A percentile compares a stretch with the other conserved stretches of the same genome.
Conservation (phyloP, 2,113 vertebrate species). For the Anthoscopus minutus region DNA sequence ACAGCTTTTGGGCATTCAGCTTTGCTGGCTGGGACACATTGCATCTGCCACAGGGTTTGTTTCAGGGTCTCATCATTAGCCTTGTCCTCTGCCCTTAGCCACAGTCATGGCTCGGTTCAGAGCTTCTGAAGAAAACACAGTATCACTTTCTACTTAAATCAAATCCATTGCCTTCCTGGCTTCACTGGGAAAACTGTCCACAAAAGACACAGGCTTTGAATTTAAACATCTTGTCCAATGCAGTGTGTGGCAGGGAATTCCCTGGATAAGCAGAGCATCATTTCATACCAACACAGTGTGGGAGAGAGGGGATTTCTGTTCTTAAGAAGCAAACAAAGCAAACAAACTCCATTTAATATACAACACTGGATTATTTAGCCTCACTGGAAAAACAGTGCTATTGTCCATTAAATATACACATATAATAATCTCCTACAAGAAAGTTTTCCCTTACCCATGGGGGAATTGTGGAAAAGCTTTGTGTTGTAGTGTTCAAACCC, state of each 20-base stretch:
- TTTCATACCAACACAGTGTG: neutral
- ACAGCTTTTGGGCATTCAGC: neutral
- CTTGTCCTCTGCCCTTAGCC: neutral
- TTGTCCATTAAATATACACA: neutral
- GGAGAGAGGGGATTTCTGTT: neutral
- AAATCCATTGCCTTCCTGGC: neutral
- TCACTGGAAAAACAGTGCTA: neutral
- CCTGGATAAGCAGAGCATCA: neutral
- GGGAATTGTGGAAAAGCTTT: constrained; percentile 79
- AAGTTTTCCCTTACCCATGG: constrained; percentile 69
- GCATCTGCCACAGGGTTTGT: neutral
- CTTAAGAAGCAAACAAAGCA: neutral
- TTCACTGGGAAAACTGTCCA: neutral
- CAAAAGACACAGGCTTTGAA: neutral
- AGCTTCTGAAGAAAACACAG: neutral
- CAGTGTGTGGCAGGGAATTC: neutral
- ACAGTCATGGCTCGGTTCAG: neutral
- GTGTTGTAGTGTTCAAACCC: constrained; percentile 81
- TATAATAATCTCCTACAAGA: neutral
- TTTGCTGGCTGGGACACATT: neutral
- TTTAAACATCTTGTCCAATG: neutral
- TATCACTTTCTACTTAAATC: neutral
- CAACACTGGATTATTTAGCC: neutral
- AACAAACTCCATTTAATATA: neutral
- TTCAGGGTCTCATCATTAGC: neutral